Evolutionary conservation across 2,888 invertebrate genomes (phyloP).

Genomic region (Hypercompe scribonia): DNA sequence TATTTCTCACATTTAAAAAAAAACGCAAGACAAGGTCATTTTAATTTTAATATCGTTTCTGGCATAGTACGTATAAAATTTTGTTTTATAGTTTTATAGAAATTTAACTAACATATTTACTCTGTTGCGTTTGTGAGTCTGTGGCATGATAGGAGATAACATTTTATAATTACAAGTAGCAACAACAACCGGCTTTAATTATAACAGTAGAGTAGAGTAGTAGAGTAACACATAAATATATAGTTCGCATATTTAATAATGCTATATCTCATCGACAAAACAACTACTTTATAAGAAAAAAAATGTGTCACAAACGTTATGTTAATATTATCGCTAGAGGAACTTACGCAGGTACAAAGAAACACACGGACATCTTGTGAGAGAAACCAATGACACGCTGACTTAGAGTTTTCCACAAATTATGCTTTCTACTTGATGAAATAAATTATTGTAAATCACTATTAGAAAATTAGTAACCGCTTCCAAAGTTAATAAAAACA

Average conservation of each 20-base stretch:
- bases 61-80: too few relatives aligned
- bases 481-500: conserved; percentile 78
- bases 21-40: too few relatives aligned
- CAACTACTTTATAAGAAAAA: not conserved
- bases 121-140: conserved; percentile 8
- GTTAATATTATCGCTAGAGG: conserved; percentile 51
- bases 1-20: too few relatives aligned
- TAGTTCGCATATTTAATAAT: not conserved
- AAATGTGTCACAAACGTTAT: conserved; percentile 2
- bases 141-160: conserved; percentile 11
- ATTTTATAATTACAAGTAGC: not conserved
- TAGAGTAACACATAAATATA: not conserved
- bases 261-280: not conserved
- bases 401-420: conserved; percentile 57
- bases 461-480: conserved; percentile 70
- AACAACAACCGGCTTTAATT: conserved; percentile 9
- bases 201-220: not conserved
- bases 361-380: conserved; percentile 89
- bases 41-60: too few relatives aligned
- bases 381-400: conserved; percentile 56
- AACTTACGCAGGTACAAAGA: conserved; percentile 91
- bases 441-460: conserved; percentile 62
- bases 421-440: conserved; percentile 51
- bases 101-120: not conserved
- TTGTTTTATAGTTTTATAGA: not conserved